phyloP scores from a whole-genome alignment of 2,797 vertebrate genomes.

The Myotis pilosus region DNA sequence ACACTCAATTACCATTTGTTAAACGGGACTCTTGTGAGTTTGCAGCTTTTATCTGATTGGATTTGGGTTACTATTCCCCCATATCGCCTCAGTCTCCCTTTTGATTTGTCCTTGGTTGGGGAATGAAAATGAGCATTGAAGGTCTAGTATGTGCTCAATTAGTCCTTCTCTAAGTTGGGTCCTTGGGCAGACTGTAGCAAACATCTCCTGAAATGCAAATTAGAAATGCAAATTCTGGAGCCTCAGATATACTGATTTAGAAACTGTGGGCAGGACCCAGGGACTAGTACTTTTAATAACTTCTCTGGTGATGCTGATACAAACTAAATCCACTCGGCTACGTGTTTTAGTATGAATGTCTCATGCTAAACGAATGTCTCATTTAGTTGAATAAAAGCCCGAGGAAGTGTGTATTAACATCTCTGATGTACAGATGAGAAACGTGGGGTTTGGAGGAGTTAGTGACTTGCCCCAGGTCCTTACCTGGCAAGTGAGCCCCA shows the following conservation, averaged over 20 bases:
- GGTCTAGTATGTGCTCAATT: not conserved
- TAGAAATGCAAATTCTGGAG: slow-evolving; percentile 1
- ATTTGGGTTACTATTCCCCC: not conserved
- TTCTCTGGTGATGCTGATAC: too few relatives aligned
- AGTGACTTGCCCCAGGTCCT: not conserved
- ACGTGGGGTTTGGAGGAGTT: not conserved
- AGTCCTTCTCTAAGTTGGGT: not conserved
- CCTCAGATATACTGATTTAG: not conserved
- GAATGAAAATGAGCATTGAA: not conserved
- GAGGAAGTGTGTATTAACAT: not conserved
- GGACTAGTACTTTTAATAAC: not conserved
- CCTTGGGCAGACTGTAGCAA: not conserved
- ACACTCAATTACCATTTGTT: too few relatives aligned
- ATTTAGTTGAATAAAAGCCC: not conserved
- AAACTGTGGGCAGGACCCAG: not conserved
- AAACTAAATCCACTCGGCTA: not conserved
- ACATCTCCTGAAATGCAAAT: not conserved
- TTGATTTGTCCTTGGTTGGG: not conserved
- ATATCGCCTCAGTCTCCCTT: not conserved
- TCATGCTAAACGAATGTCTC: not conserved
- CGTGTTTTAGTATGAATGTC: not conserved
- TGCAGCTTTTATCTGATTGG: not conserved
- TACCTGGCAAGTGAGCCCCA: not conserved
- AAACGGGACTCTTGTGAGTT: not conserved
- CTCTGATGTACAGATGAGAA: not conserved